Conservation (phyloP, 2,888 invertebrate genomes). For the Notodonta ziczac region DNA sequence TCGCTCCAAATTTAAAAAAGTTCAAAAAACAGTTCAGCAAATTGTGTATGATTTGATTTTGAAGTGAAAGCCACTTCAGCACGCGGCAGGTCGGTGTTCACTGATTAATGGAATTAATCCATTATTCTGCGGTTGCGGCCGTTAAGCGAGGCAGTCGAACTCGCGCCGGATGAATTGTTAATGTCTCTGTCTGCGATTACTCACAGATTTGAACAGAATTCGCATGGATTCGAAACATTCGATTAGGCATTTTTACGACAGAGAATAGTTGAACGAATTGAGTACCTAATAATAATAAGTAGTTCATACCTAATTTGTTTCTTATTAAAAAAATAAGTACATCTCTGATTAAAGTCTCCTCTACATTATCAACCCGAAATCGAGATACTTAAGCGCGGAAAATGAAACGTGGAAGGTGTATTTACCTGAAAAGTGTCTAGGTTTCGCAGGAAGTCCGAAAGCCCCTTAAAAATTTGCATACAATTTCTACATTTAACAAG, state of each 20-base stretch:
- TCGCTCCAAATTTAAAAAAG: too few species aligned
- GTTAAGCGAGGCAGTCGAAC: constrained; percentile 59
- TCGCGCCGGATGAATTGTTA: constrained; percentile 45
- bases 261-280: too few species aligned
- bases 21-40: too few species aligned
- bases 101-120: constrained; percentile 56
- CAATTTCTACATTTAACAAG: not conserved
- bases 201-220: constrained; percentile 12
- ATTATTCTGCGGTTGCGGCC: constrained; percentile 65
- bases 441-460: too few species aligned
- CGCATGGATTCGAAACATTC: not conserved
- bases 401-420: too few species aligned
- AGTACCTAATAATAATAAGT: too few species aligned
- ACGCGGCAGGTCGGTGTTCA: constrained; percentile 39
- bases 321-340: too few species aligned
- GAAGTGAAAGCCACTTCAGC: constrained; percentile 31
- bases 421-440: too few species aligned
- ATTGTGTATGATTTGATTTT: constrained; percentile 24
- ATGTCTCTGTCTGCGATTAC: constrained; percentile 37
- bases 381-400: too few species aligned
- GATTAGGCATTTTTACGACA: not conserved
- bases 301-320: too few species aligned
- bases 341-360: too few species aligned
- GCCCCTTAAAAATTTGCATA: not conserved
- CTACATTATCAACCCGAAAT: too few species aligned